Evolutionary conservation across 2,797 vertebrate genomes (phyloP).

Genomic region (Rhinatrema bivittatum): DNA sequence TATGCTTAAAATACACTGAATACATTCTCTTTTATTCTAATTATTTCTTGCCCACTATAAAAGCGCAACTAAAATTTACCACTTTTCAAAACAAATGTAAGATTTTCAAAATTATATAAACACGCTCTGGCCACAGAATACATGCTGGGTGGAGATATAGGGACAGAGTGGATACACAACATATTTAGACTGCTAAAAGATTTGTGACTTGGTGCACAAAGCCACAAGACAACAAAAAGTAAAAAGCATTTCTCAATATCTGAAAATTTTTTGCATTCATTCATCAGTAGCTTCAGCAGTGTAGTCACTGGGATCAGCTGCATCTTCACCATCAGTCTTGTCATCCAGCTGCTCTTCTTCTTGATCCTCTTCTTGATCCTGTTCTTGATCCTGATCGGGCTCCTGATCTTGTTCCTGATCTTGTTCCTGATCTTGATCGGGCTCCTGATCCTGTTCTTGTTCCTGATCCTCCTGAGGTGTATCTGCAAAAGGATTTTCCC

Average conservation of each 20-base stretch:
- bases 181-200: conserved; percentile 37
- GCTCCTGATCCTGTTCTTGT: conserved; percentile 51
- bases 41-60: conserved; percentile 56
- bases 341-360: conserved; percentile 29
- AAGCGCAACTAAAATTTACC: conserved; percentile 56
- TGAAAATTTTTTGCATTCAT: conserved; percentile 27
- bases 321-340: conserved; percentile 28
- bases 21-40: conserved; percentile 42
- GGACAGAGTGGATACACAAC: conserved; percentile 22
- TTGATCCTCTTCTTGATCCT: conserved; percentile 46
- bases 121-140: conserved; percentile 46
- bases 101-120: conserved; percentile 56
- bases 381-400: too few relatives aligned
- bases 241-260: not conserved
- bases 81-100: conserved; percentile 49
- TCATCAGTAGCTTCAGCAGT: conserved; percentile 50
- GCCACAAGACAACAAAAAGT: conserved; percentile 34
- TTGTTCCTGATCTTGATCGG: too few relatives aligned
- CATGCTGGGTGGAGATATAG: too few relatives aligned
- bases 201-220: conserved; percentile 34
- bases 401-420: too few relatives aligned
- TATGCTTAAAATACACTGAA: conserved; percentile 61
- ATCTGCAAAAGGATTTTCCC: conserved; percentile 75
- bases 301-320: conserved; percentile 43
- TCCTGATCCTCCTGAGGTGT: conserved; percentile 51